Evolutionary conservation across 2,113 vertebrate genomes (phyloP).

Genomic region (Cairina moschata): DNA sequence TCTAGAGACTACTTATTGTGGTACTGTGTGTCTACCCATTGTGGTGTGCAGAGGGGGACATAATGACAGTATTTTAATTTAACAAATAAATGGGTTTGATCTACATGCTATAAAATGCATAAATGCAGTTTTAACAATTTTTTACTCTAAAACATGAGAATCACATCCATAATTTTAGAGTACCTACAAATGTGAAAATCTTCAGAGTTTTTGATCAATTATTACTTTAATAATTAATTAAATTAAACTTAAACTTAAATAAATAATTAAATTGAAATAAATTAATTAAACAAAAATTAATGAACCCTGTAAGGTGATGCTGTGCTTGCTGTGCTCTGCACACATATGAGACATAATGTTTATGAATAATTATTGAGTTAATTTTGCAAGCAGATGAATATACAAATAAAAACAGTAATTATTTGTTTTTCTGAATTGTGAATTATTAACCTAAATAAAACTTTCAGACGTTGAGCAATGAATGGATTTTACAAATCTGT

Average conservation of each 20-base stretch:
- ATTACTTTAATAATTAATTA: no score
- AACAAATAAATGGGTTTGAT: not conserved
- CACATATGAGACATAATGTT: not conserved
- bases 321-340: not conserved
- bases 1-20: not conserved
- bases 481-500: not conserved
- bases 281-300: not conserved
- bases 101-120: not conserved
- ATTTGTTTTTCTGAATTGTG: not conserved
- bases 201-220: accelerated
- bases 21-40: not conserved
- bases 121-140: not conserved
- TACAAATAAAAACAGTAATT: not conserved
- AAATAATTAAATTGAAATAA: no score
- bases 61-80: not conserved
- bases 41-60: not conserved
- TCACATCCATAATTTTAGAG: not conserved
- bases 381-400: not conserved
- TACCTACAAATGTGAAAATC: not conserved
- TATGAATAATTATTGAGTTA: not conserved
- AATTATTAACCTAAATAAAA: not conserved
- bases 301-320: not conserved
- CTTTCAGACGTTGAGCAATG: not conserved
- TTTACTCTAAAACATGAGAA: not conserved
- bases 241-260: no score